Conservation (phyloP, 1,140 invertebrate species). For the Dendrolimus kikuchii region DNA sequence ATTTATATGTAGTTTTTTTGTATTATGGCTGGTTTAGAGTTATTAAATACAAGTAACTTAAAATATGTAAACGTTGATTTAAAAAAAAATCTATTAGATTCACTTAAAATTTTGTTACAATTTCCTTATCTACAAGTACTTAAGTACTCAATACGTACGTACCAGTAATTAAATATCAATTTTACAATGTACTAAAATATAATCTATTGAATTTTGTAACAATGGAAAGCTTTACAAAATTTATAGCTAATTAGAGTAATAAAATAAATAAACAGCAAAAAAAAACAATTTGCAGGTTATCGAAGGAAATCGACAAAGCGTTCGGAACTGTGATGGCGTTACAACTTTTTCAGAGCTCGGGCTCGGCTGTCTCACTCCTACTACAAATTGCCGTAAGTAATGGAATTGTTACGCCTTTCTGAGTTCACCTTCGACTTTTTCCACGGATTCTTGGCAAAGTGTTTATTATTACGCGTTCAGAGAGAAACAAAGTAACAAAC, state of each 20-base stretch:
- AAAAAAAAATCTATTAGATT: too few relatives aligned
- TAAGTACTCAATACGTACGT: too few relatives aligned
- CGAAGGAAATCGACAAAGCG: conserved; percentile 44
- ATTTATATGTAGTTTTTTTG: too few relatives aligned
- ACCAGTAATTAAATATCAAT: too few relatives aligned
- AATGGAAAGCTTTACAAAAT: too few relatives aligned
- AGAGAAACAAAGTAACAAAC: background rate
- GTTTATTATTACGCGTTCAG: conserved; percentile 1
- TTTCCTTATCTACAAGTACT: too few relatives aligned
- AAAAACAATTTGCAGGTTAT: conserved; percentile 24
- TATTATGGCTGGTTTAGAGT: too few relatives aligned
- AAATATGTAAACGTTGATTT: too few relatives aligned
- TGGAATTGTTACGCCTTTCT: conserved; percentile 11
- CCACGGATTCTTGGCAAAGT: background rate
- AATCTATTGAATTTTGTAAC: too few relatives aligned
- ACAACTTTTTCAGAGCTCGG: conserved; percentile 46
- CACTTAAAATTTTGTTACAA: too few relatives aligned
- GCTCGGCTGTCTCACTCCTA: conserved; percentile 49
- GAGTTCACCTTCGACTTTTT: background rate
- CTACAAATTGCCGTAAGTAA: conserved; percentile 52
- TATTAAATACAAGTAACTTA: too few relatives aligned
- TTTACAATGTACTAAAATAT: too few relatives aligned
- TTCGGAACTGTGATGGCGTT: conserved; percentile 48
- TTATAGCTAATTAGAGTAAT: background rate
- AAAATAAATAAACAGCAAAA: background rate